Conservation (phyloP, 1,140 invertebrate species). For the Theocolax elegans region DNA sequence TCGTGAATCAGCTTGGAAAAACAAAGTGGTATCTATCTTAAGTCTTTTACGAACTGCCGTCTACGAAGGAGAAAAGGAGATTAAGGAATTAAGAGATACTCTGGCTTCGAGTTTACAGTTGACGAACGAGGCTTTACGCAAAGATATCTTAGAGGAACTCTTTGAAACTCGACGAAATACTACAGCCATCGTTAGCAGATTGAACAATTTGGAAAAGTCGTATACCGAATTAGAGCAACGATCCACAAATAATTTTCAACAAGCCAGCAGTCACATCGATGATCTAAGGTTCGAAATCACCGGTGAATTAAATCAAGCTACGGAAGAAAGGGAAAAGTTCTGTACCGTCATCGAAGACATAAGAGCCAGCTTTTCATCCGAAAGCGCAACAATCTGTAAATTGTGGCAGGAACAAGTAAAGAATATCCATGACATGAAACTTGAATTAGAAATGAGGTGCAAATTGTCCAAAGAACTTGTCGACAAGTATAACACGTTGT, state of each 20-base stretch:
- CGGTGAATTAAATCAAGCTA: neutral
- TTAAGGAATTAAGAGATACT: conserved; percentile 41
- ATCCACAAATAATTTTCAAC: conserved; percentile 43
- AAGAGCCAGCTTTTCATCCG: conserved; percentile 30
- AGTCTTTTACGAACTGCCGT: conserved; percentile 49
- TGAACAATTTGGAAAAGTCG: conserved; percentile 45
- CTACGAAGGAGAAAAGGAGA: conserved; percentile 47
- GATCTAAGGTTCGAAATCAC: neutral
- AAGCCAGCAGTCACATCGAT: conserved; percentile 37
- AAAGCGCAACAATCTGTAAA: conserved; percentile 53
- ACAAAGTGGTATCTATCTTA: conserved; percentile 50
- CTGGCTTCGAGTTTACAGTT: conserved; percentile 43
- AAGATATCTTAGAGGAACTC: conserved; percentile 38
- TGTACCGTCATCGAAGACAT: neutral
- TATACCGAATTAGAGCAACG: conserved; percentile 41
- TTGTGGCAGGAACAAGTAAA: conserved; percentile 60
- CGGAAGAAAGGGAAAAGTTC: neutral
- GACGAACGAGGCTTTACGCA: conserved; percentile 39
- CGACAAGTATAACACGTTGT: conserved; percentile 43
- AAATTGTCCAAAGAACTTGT: conserved; percentile 54
- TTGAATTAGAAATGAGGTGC: conserved; percentile 59
- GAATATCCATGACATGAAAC: conserved; percentile 55
- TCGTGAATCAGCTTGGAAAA: conserved; percentile 43
- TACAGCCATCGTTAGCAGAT: conserved; percentile 28
- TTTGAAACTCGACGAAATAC: conserved; percentile 31